These are phyloP conservation scores for Leptoclinus maculatus DNA, from an alignment of 2,797 vertebrate species.

Conservation along the genomic window DNA sequence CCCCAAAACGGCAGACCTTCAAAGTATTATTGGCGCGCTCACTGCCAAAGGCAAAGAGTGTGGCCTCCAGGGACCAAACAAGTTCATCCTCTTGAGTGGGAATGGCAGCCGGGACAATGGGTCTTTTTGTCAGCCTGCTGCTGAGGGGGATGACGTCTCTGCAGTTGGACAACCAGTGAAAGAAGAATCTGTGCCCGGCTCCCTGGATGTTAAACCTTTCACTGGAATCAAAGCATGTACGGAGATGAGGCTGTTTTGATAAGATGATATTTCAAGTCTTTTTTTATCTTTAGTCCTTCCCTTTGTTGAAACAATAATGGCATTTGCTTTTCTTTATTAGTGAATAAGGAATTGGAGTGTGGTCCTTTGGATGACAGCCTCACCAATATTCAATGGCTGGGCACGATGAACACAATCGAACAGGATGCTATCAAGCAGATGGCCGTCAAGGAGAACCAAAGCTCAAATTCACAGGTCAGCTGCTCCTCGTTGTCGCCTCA, in stretches of 20 bases:
- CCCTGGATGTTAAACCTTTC: slow-evolving; percentile 48
- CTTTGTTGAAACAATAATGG: neutral
- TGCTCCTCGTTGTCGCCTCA: neutral
- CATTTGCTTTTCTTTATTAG: slow-evolving; percentile 38
- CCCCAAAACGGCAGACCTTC: slow-evolving; percentile 88
- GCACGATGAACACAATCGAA: slow-evolving; percentile 86
- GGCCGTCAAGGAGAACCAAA: slow-evolving; percentile 85
- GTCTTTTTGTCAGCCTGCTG: slow-evolving; percentile 29
- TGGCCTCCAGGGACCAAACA: slow-evolving; percentile 89
- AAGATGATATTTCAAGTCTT: neutral
- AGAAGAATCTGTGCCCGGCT: neutral
- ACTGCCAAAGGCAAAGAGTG: slow-evolving; percentile 92
- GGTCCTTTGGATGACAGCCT: slow-evolving; percentile 89
- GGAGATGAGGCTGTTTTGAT: neutral
- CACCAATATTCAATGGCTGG: slow-evolving; percentile 94
- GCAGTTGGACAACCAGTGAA: slow-evolving; percentile 19
- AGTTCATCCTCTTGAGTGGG: slow-evolving; percentile 93
- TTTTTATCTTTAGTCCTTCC: neutral
- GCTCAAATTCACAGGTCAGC: slow-evolving; percentile 62
- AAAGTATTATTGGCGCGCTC: slow-evolving; percentile 90
- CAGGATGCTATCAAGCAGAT: slow-evolving; percentile 73
- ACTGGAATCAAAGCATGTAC: slow-evolving; percentile 69
- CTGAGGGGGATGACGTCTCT: slow-evolving; percentile 14
- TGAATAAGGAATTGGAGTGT: slow-evolving; percentile 73
- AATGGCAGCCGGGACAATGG: slow-evolving; percentile 46